Base-by-base conservation (phyloP, 2,888 invertebrate species). In the Cantharis flavilabris region DNA sequence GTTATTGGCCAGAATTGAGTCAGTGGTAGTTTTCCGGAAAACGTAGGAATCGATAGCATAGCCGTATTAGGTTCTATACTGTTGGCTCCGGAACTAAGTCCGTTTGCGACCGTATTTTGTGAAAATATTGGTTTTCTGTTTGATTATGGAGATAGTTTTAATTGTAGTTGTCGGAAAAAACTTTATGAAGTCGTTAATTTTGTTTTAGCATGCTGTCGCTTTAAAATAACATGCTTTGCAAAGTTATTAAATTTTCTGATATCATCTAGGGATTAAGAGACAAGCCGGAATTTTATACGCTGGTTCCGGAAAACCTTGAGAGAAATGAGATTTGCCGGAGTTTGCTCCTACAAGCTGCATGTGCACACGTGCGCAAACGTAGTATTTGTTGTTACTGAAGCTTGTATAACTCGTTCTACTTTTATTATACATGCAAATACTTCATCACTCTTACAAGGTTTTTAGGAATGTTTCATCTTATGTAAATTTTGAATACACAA, bases 41-140 rank as follows among this genome's bases (percentile, higher is more conserved):
- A 83, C 81, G 79, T 49, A 79, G 74, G 81, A 84, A 83, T 84
- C 84, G 83, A 84, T 84, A 83, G 79, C 82, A 83, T 82, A 81
- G 81, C 83, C 77, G 82, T 83, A 82, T 83, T 83, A 84, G 82
- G 83, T 82, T n/a, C 84, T 82, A 82, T 83, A 82, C 82, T 81
- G 79, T 80, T 80, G 79, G 80, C 81, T 83, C 81, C 82, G 83
- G 82, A 83, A 83, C 83, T 80, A 80, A 81, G 82, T 80, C 81
- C 82, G 80, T 82, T 79, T 81, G 80, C 80, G 77, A 73, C 70
- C 71, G 71, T 71, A 67, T 69, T 72, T 72, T 69, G 73, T 69
- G 26, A 26, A 71, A 77, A 75, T 75, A 73, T 70, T 28, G 28
- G 62, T 71, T 64, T 70, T 26, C 65, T 71, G 71, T 77, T 78